Conservation (phyloP, 2,888 invertebrate species). For the Formica aserva region DNA sequence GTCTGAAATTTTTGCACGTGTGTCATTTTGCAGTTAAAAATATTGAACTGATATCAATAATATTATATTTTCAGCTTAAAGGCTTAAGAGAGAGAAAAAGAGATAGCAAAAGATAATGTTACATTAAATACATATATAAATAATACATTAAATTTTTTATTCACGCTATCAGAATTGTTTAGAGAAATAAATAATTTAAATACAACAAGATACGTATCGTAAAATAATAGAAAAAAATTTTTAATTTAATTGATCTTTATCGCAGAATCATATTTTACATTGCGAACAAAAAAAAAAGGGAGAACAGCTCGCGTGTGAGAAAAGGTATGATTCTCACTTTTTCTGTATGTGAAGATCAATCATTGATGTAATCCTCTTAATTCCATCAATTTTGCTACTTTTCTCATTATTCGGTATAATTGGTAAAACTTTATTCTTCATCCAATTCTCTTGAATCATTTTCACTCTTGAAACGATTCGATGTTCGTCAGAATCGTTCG, state of each 20-base stretch:
- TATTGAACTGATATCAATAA: neutral
- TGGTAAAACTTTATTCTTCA: neutral
- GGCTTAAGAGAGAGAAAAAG: neutral
- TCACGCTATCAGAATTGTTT: neutral
- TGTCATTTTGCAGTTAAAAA: slow-evolving; percentile 18
- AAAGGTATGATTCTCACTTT: slow-evolving; percentile 12
- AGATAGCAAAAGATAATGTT: too few relatives aligned
- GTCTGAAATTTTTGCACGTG: slow-evolving; percentile 39
- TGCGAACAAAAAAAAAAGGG: too few relatives aligned
- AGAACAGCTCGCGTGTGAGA: neutral
- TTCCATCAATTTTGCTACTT: neutral
- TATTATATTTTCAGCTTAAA: neutral
- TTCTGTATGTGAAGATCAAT: neutral
- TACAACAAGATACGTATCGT: neutral
- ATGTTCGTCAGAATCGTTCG: neutral
- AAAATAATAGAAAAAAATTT: neutral
- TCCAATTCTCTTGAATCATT: neutral
- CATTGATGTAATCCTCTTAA: neutral
- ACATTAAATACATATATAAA: too few relatives aligned
- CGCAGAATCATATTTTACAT: neutral
- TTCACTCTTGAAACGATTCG: neutral
- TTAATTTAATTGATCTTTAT: neutral
- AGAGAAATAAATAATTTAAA: neutral
- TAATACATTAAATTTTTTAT: neutral
- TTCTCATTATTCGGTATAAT: neutral